A percentile compares a stretch with the other conserved stretches of the same genome.
Evolutionary conservation across 2,888 invertebrate species (phyloP).

Genomic region (Erannis defoliaria): DNA sequence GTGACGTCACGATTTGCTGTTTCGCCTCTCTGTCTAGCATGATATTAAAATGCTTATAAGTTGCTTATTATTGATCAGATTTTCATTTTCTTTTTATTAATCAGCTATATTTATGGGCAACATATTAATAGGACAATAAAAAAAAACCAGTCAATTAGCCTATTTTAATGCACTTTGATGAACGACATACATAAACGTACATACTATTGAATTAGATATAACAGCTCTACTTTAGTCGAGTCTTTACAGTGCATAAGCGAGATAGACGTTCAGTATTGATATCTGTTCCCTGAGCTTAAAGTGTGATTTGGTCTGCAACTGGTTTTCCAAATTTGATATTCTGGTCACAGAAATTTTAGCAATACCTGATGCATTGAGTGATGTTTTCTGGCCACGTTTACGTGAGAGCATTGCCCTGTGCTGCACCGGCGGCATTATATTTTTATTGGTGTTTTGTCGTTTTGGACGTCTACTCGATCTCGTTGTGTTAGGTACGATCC

Average conservation of each 20-base stretch:
- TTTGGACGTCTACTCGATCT: slow-evolving; percentile 72
- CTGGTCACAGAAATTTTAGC: slow-evolving; percentile 63
- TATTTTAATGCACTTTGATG: not conserved
- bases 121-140: too few species aligned
- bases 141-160: too few species aligned
- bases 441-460: slow-evolving; percentile 65
- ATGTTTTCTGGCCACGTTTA: slow-evolving; percentile 73
- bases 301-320: slow-evolving; percentile 41
- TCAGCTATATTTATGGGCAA: too few species aligned
- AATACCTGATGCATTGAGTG: slow-evolving; percentile 61
- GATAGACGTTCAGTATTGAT: not conserved
- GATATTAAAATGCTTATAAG: too few species aligned
- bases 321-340: slow-evolving; percentile 64
- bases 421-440: slow-evolving; percentile 56
- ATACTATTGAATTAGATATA: not conserved
- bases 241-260: not conserved
- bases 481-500: slow-evolving; percentile 67
- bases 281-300: slow-evolving; percentile 3
- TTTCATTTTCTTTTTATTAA: too few species aligned
- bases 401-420: slow-evolving; percentile 77
- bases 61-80: too few species aligned
- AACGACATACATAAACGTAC: not conserved
- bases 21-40: too few species aligned
- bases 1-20: too few species aligned
- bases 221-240: not conserved